Percentiles rank a stretch among this genome's conserved stretches.
phyloP scores from a whole-genome alignment of 2,888 invertebrate species.

The Drosophila kokeensis region DNA sequence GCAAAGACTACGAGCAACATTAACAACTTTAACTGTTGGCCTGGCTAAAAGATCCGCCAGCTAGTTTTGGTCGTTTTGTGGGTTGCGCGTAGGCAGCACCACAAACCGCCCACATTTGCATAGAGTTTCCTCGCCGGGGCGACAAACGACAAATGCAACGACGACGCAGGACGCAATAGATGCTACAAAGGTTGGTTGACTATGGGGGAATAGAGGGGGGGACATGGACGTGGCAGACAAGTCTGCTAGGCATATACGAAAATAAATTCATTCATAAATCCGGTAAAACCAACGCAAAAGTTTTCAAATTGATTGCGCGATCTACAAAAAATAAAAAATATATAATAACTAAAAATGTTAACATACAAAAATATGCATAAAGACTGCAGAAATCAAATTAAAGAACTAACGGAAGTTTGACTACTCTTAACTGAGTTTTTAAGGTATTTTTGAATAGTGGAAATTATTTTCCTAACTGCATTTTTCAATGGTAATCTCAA shows the following conservation, averaged over 20 bases:
- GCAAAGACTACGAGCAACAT: constrained; percentile 33
- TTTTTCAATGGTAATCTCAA: not conserved
- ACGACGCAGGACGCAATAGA: constrained; percentile 50
- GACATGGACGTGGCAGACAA: constrained; percentile 62
- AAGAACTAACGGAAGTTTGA: constrained; percentile 1
- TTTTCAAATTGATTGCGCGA: constrained; percentile 78
- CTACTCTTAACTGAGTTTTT: constrained; percentile 15
- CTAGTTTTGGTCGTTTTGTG: constrained; percentile 63
- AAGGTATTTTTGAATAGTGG: too few species aligned
- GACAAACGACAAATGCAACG: constrained; percentile 76
- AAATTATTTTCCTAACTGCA: not conserved
- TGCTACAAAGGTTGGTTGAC: constrained; percentile 13
- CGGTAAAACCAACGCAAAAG: constrained; percentile 80
- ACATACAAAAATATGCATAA: constrained; percentile 37
- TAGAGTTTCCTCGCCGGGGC: constrained; percentile 71
- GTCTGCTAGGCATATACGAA: constrained; percentile 69
- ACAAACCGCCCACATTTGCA: constrained; percentile 74
- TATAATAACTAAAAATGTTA: constrained; percentile 34
- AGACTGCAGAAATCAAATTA: constrained; percentile 22
- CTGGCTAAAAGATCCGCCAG: constrained; percentile 47
- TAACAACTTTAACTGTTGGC: constrained; percentile 41
- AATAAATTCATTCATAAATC: constrained; percentile 81
- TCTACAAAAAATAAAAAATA: constrained; percentile 37
- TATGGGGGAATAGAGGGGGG: not conserved
- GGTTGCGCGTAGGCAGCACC: constrained; percentile 76